Evolutionary conservation across 2,113 vertebrate genomes (phyloP), one percentile per base, ranked within the genome.

Genomic region (Mystacornis crossleyi): DNA sequence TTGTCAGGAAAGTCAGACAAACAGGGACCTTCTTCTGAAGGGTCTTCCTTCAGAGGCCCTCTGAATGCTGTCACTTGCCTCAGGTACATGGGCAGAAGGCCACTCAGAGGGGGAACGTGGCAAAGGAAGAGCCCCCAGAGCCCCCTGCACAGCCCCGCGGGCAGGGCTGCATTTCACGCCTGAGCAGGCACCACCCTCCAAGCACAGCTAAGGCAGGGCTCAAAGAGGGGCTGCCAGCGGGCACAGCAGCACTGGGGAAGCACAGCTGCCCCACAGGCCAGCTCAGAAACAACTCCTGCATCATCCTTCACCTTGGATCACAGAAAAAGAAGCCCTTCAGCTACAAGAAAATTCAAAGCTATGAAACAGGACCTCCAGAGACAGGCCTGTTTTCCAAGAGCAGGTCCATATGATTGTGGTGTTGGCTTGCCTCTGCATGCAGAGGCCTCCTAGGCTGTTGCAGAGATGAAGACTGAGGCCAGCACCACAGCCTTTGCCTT

Each of bases 1-100:
- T 94, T 91, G 74, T 96, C 96, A 96, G 86, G 61, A 94, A 95
- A 95, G 79, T 67, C 81, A 19, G 75, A 95, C 93, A 94, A 97
- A 88, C 0, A 0, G 51, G 61, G 60, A 83, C 57, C 33, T 58
- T 71, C 79, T 70, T 54, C 85, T 28, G 6, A 34, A 69, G 54
- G 23, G 34, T 40, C 58, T 73, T 95, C 85, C 77, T 73, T 34
- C 86, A 95, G 42, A 71, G 19, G 9, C 23, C 83, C 57, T 89
- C 20, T 36, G 54, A 90, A 90, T 9, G 31, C 79, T 62, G 71
- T 26, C 62, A n/a, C 60, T 62, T 28, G 47, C n/a, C 87, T 42
- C 16, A 18, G 48, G 36, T 0, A 3, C 0, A 0, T 2, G 34
- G 88, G 21, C 48, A 84, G 55, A 45, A 60, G 48, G 40, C 8